Evolutionary conservation across 1,140 invertebrate genomes (phyloP).

Genomic region (Leucophenga varia): DNA sequence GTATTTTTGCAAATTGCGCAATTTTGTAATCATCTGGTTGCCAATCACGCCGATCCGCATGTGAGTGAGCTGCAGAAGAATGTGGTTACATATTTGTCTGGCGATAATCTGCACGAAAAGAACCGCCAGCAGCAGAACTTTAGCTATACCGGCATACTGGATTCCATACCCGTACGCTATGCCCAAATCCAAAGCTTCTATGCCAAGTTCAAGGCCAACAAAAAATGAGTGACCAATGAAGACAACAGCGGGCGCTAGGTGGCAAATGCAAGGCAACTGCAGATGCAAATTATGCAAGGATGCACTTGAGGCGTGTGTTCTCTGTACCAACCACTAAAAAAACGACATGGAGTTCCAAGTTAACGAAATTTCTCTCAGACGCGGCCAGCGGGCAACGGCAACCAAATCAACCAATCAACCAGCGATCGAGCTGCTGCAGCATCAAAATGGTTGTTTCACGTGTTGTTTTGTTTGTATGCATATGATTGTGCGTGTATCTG

Average conservation of each 20-base stretch:
- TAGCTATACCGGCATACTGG: conserved; percentile 52
- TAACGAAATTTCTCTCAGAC: too few species aligned
- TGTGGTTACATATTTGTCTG: conserved; percentile 51
- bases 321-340: too few species aligned
- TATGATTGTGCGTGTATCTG: too few species aligned
- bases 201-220: conserved; percentile 52
- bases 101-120: conserved; percentile 50
- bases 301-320: too few species aligned
- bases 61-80: conserved; percentile 47
- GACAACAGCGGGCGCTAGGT: not conserved
- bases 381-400: too few species aligned
- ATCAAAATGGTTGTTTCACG: too few species aligned
- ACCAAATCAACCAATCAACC: too few species aligned
- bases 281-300: too few species aligned
- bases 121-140: conserved; percentile 50
- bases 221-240: conserved; percentile 37
- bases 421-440: too few species aligned
- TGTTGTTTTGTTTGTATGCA: too few species aligned
- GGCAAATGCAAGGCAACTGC: too few species aligned
- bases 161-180: conserved; percentile 51
- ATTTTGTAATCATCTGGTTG: conserved; percentile 54
- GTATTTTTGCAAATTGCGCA: conserved; percentile 51
- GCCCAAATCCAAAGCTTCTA: conserved; percentile 55
- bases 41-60: conserved; percentile 49
- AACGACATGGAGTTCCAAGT: too few species aligned